Base-by-base conservation (phyloP, 1,140 invertebrate genomes). In the Hormaphis cornu region DNA sequence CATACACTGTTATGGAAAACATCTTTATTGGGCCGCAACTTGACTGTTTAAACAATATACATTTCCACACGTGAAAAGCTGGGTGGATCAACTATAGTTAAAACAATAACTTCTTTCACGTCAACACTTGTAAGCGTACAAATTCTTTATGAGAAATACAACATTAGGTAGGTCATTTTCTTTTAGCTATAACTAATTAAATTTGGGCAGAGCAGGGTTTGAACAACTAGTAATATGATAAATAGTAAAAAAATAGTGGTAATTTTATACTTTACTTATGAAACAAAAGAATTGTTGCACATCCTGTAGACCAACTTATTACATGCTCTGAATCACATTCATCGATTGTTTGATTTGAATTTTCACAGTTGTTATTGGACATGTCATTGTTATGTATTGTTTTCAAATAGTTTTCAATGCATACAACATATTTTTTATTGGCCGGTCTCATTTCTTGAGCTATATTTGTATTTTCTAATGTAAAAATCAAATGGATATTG, bases 401-500 rank as follows among this genome's bases (percentile, higher is more conserved):
- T 78, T 14, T 80, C 80, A 52, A 79, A 37, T 58, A 58, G n/a
- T 58, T 58, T 79, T 73, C 81, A 77, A 71, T 78, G 80, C 69
- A 81, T 80, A 37, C 79, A 79, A 24, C 79, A 80, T 59, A 82
- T 76, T 71, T 81, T 81, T 69, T 79, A 77, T 22, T 66, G 69
- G 79, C 79, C 75, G 79, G 74, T 73, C 77, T 76, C 75, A 81
- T 70, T 59, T 53, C 56, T 63, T 35, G 37, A 37, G 42, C 24
- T n/a, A 46, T 40, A 30, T 75, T 80, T 72, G 77, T 80, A 73
- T 83, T 81, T 14, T 80, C 79, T 30, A 82, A 80, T n/a, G 85
- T 80, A 75, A 87, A 90, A 70, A 88, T 88, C 74, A 83, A 84
- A 80, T 87, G 87, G 50, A 89, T 85, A 75, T 94, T 89, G 78